Base-by-base conservation (phyloP, 2,888 invertebrate genomes). In the Drosophila phalerata region DNA sequence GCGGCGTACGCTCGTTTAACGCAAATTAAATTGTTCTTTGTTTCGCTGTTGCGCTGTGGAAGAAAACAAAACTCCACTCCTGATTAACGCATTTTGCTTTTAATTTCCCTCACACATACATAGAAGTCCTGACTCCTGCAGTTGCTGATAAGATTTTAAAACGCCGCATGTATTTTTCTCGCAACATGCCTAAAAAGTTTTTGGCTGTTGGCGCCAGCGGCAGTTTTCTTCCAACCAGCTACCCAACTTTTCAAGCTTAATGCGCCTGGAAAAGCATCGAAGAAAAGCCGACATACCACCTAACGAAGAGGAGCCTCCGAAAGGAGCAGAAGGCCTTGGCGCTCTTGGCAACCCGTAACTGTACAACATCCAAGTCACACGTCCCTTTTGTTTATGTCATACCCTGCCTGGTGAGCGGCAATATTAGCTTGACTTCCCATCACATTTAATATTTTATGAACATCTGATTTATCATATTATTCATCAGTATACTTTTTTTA, bases 61-160 rank as follows among this genome's bases (percentile, higher is more conserved):
- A n/a, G n/a, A n/a, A n/a, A n/a, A n/a, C n/a, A n/a, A n/a, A n/a
- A n/a, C 78, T 79, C 73, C 51, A 74, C 79, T 70, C 76, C 80
- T 89, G 85, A 89, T 88, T 89, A 85, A 78, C 85, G 88, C 72
- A 82, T 81, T 89, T 85, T 85, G 71, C 76, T 87, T 85, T 89
- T 85, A 87, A 85, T 85, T 85, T 89, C 78, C 73, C 64, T 42
- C 49, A 56, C 61, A 69, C 38, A 68, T 40, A 34, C 42, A 49
- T 25, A 51, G 30, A 38, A 13, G 48, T 11, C 2, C 11, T 13
- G 57, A 47, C 64, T 68, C 48, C 67, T 85, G 83, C 67, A 69
- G 66, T 75, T 84, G 76, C 70, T 88, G 89, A 88, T 89, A 84
- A 88, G 89, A 89, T 84, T 84, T 88, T 88, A 87, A 84, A 81